A percentile compares a stretch with the other conserved stretches of the same genome.
Evolutionary conservation across 2,888 invertebrate genomes (phyloP).

Genomic region (Scaeva pyrastri): DNA sequence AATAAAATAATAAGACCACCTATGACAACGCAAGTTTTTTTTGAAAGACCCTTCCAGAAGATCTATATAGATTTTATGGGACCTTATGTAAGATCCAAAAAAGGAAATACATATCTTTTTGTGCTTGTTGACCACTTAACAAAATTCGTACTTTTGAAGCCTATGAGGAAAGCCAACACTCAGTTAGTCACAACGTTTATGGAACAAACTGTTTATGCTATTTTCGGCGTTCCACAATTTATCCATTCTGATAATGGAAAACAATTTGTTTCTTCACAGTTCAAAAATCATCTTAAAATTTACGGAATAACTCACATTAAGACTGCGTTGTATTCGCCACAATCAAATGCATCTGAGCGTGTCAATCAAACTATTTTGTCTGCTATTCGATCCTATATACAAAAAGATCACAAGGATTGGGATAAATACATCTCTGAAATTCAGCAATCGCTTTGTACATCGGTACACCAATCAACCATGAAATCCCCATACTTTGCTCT

Average conservation of each 20-base stretch:
- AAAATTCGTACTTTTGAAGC: not conserved
- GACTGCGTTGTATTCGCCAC: conserved; percentile 1
- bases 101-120: not conserved
- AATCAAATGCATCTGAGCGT: conserved; percentile 18
- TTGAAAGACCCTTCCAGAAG: not conserved
- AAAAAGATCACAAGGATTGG: too few species aligned
- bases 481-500: not conserved
- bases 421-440: not conserved
- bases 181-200: not conserved
- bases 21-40: not conserved
- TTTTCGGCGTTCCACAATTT: not conserved
- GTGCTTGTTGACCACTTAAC: not conserved
- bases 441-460: not conserved
- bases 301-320: conserved; percentile 8
- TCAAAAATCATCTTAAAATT: not conserved
- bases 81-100: not conserved
- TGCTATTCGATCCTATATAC: not conserved
- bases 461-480: not conserved
- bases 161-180: conserved; percentile 2
- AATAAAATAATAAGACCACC: too few species aligned
- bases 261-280: not conserved
- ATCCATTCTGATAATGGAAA: not conserved
- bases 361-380: conserved; percentile 23
- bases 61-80: too few species aligned
- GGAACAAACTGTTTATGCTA: not conserved